A percentile compares a stretch with the other conserved stretches of the same genome.
Evolutionary conservation across 2,797 vertebrate genomes (phyloP).

Genomic region (Acropternis orthonyx): DNA sequence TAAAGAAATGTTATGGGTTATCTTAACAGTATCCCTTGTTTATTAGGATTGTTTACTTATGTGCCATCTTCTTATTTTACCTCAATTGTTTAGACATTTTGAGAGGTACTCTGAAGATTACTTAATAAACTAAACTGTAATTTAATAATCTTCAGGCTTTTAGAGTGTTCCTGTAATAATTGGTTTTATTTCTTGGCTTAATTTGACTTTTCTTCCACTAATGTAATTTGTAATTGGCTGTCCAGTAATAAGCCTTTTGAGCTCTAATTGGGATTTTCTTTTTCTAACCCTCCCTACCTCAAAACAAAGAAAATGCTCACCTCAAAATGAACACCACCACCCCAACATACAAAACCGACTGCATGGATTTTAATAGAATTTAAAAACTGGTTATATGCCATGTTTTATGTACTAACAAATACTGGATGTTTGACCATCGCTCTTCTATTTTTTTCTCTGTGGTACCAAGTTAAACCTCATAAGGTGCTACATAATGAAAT

Average conservation of each 20-base stretch:
- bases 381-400: background rate
- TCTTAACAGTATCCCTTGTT: background rate
- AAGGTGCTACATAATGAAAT: background rate
- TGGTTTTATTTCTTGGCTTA: background rate
- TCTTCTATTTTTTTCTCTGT: background rate
- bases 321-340: fast-evolving
- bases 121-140: background rate
- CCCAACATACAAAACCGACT: background rate
- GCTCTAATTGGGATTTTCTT: background rate
- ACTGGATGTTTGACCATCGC: background rate
- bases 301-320: background rate
- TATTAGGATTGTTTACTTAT: background rate
- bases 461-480: background rate
- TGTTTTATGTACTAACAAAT: background rate
- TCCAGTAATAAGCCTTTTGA: background rate
- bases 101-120: background rate
- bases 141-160: background rate
- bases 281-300: background rate
- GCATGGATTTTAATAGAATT: background rate
- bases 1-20: background rate
- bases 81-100: background rate
- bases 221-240: background rate
- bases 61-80: background rate
- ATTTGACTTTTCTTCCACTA: background rate
- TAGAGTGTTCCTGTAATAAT: background rate